Evolutionary conservation across 2,797 vertebrate genomes (phyloP), one percentile per base, ranked within the genome.

Genomic region (Enteromius mattozi): DNA sequence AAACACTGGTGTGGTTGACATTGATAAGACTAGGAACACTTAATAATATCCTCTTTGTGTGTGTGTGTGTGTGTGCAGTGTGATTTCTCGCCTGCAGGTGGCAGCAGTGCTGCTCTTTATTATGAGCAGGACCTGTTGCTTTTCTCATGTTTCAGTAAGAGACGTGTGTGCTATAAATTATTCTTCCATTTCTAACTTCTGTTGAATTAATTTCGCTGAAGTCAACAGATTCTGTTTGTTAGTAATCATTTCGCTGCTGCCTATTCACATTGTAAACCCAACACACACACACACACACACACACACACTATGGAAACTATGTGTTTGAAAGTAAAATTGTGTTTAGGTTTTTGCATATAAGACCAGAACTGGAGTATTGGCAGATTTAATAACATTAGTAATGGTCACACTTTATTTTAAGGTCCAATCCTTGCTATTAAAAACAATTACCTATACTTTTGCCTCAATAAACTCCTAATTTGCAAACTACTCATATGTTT

Each of bases 21-120:
- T 10, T 68, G 78, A 68, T 80, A 51, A 78, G 86, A 45, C 69
- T 17, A 16, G 40, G 69, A 45, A 24, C 21, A 70, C 13, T 7
- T 42, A 37, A 37, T 37, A 37, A 37, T 37, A 7, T 37, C 35
- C 35, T 40, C 6, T 42, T 8, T 42, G 8, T 66, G 63, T 66
- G 21, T 56, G 54, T 66, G 21, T 56, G 54, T 30, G 27, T 30
- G 12, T 14, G 27, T 5, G 13, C 0, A 12, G 82, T 59, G 51
- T 61, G 68, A 9, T 72, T 14, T n/a, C 7, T 10, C 2, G 27
- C 69, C 54, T 35, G 54, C 69, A 81, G 69, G 27, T 33, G 80
- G 69, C 69, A 47, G 40, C 40, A 35, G 69, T 81, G 80, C 65
- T 80, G 27, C 37, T 54, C 66, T 70, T 10, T 45, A 27, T 71